phyloP scores from a whole-genome alignment of 2,113 vertebrate genomes.

The Electrona antarctica region DNA sequence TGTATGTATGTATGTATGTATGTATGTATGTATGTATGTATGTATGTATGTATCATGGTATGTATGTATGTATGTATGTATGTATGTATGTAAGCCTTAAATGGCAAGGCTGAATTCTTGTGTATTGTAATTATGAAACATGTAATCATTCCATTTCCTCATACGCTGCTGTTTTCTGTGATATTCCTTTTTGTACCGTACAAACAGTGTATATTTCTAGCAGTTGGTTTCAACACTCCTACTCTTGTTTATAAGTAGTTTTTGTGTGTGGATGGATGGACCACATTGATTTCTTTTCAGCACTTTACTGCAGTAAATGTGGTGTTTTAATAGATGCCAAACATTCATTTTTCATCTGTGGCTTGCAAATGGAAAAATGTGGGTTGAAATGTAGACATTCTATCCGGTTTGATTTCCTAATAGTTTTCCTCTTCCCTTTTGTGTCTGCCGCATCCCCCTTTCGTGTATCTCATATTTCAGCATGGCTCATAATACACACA shows the following conservation, averaged over 20 bases:
- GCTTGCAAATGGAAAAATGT: conserved; percentile 38
- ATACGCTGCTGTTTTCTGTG: conserved; percentile 41
- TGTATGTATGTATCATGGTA: too few relatives aligned
- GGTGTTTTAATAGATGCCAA: conserved; percentile 54
- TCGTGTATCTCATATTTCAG: conserved; percentile 60
- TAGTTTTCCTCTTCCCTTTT: conserved; percentile 63
- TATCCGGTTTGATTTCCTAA: conserved; percentile 70
- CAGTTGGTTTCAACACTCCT: conserved; percentile 64
- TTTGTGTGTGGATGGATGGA: conserved; percentile 60
- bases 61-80: not conserved
- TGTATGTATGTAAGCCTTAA: not conserved
- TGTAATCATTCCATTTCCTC: conserved; percentile 12
- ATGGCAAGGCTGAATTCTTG: not conserved
- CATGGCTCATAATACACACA: conserved; percentile 34
- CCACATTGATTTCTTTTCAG: conserved; percentile 70
- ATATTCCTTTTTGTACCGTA: conserved; percentile 44
- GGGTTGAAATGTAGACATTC: conserved; percentile 28
- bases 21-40: too few relatives aligned
- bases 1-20: too few relatives aligned
- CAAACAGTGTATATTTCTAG: conserved; percentile 69
- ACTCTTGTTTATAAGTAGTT: conserved; percentile 78
- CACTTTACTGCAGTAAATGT: conserved; percentile 64
- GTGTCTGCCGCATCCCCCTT: conserved; percentile 30
- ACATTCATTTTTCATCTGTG: conserved; percentile 48
- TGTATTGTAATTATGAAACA: not conserved